phyloP scores from a whole-genome alignment of 2,797 vertebrate genomes.

The Chaenodraco wilsoni region DNA sequence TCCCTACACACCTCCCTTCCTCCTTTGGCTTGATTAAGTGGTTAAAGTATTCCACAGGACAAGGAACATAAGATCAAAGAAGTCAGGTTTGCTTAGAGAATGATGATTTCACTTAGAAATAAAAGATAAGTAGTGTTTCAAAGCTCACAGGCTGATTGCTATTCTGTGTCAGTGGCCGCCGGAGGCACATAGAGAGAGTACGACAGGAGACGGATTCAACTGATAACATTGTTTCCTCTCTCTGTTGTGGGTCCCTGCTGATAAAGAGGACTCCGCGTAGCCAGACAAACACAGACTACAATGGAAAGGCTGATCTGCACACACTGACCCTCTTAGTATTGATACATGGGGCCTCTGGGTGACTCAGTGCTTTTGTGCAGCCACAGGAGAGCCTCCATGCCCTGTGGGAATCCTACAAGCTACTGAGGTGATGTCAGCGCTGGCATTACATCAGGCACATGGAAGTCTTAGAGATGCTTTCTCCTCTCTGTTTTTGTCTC shows the following conservation, averaged over 20 bases:
- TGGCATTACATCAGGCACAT: conserved; percentile 1
- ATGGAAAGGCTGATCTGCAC: conserved; percentile 28
- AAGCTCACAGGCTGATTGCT: conserved; percentile 41
- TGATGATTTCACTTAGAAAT: conserved; percentile 3
- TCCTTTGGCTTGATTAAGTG: conserved; percentile 28
- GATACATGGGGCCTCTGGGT: conserved; percentile 55
- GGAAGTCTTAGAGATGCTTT: background rate
- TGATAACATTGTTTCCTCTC: conserved; percentile 53
- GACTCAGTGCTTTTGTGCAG: conserved; percentile 63
- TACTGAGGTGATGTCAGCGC: background rate
- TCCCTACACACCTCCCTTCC: background rate
- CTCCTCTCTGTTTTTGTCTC: background rate
- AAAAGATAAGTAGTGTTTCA: conserved; percentile 23
- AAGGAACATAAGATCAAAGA: background rate
- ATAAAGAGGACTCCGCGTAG: conserved; percentile 49
- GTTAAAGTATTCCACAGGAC: background rate
- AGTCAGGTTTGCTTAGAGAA: background rate
- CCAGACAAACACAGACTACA: conserved; percentile 48
- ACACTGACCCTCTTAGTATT: conserved; percentile 47
- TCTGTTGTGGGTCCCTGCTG: conserved; percentile 48
- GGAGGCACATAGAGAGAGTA: conserved; percentile 7
- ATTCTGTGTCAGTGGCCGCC: conserved; percentile 33
- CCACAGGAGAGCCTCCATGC: conserved; percentile 25
- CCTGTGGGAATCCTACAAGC: conserved; percentile 25
- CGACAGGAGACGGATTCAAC: conserved; percentile 35